These are phyloP conservation scores for Apamea crenata DNA, from an alignment of 2,888 invertebrate genomes.

Conservation along the genomic window DNA sequence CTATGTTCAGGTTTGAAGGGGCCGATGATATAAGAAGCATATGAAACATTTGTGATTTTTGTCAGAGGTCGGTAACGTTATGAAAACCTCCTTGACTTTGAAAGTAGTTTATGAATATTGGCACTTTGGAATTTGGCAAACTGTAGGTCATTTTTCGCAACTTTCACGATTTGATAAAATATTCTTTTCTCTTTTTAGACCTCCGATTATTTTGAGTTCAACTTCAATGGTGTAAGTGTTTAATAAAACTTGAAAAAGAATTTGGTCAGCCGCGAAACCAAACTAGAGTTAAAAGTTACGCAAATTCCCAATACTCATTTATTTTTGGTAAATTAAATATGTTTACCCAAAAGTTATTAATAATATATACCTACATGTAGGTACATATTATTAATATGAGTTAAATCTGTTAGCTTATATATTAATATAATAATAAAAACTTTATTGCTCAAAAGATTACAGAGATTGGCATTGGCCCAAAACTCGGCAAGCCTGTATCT, in stretches of 20 bases:
- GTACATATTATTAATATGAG: too few relatives aligned
- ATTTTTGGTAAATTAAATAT: too few relatives aligned
- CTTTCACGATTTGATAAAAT: not conserved
- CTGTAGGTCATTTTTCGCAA: not conserved
- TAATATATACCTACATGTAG: too few relatives aligned
- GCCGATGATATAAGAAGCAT: too few relatives aligned
- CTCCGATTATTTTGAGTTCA: slow-evolving; percentile 22
- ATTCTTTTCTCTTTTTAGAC: slow-evolving; percentile 36
- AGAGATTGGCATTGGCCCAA: too few relatives aligned
- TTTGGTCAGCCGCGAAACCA: slow-evolving; percentile 16
- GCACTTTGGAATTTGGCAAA: too few relatives aligned
- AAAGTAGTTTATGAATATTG: too few relatives aligned
- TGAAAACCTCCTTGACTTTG: not conserved
- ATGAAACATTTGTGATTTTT: not conserved
- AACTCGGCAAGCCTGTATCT: too few relatives aligned
- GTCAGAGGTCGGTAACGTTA: not conserved
- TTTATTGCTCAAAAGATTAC: too few relatives aligned
- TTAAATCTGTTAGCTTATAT: too few relatives aligned
- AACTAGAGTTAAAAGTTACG: slow-evolving; percentile 26
- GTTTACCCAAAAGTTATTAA: not conserved
- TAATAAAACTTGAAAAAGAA: slow-evolving; percentile 15
- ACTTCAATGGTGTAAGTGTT: slow-evolving; percentile 32
- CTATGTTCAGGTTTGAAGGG: not conserved
- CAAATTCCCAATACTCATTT: slow-evolving; percentile 15
- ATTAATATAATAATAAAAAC: too few relatives aligned